Conservation (phyloP, 2,113 vertebrate genomes). For the Leucopternis melanops region DNA sequence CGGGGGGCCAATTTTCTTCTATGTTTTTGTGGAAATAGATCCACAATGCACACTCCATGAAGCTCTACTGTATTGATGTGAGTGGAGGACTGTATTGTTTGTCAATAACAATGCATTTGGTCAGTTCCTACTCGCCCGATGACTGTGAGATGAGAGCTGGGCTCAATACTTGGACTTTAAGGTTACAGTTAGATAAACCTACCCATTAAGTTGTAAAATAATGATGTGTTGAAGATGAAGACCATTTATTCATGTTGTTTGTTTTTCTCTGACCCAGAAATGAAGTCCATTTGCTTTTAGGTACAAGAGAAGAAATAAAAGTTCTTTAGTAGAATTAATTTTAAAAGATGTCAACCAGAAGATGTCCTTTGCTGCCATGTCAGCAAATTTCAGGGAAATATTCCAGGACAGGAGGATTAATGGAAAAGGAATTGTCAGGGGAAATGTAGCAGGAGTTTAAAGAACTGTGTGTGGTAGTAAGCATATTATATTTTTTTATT, state of each 20-base stretch:
- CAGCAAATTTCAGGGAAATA: slow-evolving; percentile 51
- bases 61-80: background rate
- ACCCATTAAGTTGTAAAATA: background rate
- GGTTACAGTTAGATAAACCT: background rate
- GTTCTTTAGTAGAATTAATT: slow-evolving; percentile 33
- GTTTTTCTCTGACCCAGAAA: background rate
- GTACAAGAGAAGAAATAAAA: background rate
- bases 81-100: background rate
- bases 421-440: slow-evolving; percentile 37
- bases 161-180: background rate
- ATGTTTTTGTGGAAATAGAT: background rate
- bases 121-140: background rate
- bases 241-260: background rate
- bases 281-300: background rate
- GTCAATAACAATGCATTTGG: background rate
- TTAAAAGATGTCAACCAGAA: slow-evolving; percentile 39
- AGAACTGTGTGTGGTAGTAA: slow-evolving; percentile 11
- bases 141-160: background rate
- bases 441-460: slow-evolving; percentile 32
- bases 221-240: background rate
- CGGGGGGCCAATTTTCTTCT: background rate
- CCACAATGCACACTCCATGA: background rate
- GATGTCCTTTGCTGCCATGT: slow-evolving; percentile 37
- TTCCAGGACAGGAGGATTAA: slow-evolving; percentile 6
- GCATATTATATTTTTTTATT: slow-evolving; percentile 47